Evolutionary conservation across 2,888 invertebrate species (phyloP).

Genomic region (Orgyia antiqua): DNA sequence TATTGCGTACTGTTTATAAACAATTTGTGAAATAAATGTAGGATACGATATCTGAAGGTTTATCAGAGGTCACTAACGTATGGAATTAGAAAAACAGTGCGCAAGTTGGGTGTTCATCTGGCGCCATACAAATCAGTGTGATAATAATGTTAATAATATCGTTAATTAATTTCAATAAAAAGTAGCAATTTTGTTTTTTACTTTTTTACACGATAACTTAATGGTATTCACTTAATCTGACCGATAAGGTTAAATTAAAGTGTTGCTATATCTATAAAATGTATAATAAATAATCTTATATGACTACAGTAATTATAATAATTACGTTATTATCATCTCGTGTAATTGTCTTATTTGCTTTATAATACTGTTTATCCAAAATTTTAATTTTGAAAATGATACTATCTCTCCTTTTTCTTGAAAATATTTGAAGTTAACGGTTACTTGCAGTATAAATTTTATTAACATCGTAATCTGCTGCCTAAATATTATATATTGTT

Average conservation of each 20-base stretch:
- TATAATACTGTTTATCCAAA: too few relatives aligned
- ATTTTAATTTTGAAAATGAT: too few relatives aligned
- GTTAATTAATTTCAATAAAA: conserved; percentile 36
- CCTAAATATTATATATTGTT: too few relatives aligned
- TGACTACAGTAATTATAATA: too few relatives aligned
- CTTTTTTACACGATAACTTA: background rate
- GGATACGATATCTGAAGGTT: conserved; percentile 49
- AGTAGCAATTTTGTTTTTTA: conserved; percentile 20
- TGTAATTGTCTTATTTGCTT: too few relatives aligned
- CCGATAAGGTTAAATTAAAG: background rate
- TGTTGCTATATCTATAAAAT: conserved; percentile 1
- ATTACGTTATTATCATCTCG: too few relatives aligned
- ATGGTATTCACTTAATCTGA: background rate
- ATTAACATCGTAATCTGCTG: too few relatives aligned
- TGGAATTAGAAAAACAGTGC: conserved; percentile 55
- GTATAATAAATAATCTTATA: too few relatives aligned
- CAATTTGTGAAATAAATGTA: conserved; percentile 45
- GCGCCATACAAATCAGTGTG: conserved; percentile 50
- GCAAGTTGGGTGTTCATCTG: conserved; percentile 34
- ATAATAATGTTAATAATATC: conserved; percentile 16
- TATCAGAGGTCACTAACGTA: conserved; percentile 63
- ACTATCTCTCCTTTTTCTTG: too few relatives aligned
- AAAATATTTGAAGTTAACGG: too few relatives aligned
- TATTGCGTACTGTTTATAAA: conserved; percentile 35
- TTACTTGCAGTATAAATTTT: too few relatives aligned